A percentile compares a stretch with the other conserved stretches of the same genome.
Evolutionary conservation across 2,797 vertebrate species (phyloP).

Genomic region (Tadarida brasiliensis): DNA sequence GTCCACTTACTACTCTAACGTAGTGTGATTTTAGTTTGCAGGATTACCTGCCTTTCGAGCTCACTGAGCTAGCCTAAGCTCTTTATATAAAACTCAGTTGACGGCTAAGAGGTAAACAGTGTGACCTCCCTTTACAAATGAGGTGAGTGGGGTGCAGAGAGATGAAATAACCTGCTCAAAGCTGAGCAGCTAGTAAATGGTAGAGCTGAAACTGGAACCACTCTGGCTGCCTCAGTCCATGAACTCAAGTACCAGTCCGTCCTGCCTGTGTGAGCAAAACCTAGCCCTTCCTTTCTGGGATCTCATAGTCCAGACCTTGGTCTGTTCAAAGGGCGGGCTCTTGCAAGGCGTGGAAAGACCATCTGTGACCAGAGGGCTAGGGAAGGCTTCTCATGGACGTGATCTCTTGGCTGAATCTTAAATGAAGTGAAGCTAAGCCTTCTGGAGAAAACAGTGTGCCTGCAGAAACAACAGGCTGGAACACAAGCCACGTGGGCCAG

Average conservation of each 20-base stretch:
- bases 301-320: not conserved
- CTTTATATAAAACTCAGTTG: not conserved
- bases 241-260: not conserved
- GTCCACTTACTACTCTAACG: not conserved
- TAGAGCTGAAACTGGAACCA: not conserved
- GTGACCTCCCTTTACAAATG: conserved; percentile 1
- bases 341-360: not conserved
- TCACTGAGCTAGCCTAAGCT: not conserved
- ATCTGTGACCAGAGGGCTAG: not conserved
- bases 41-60: not conserved
- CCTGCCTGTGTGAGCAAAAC: not conserved
- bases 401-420: not conserved
- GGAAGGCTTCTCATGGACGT: not conserved
- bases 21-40: not conserved
- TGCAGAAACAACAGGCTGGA: not conserved
- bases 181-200: not conserved
- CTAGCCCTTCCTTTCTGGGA: not conserved
- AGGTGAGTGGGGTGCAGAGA: not conserved
- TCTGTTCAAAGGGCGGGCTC: not conserved
- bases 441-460: not conserved
- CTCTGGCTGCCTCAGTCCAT: not conserved
- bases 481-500: no score
- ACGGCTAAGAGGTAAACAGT: not conserved
- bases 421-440: not conserved
- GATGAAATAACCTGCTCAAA: conserved; percentile 10